Evolutionary conservation across 2,797 vertebrate genomes (phyloP), one percentile per base, ranked within the genome.

Genomic region (Megaceryle alcyon): DNA sequence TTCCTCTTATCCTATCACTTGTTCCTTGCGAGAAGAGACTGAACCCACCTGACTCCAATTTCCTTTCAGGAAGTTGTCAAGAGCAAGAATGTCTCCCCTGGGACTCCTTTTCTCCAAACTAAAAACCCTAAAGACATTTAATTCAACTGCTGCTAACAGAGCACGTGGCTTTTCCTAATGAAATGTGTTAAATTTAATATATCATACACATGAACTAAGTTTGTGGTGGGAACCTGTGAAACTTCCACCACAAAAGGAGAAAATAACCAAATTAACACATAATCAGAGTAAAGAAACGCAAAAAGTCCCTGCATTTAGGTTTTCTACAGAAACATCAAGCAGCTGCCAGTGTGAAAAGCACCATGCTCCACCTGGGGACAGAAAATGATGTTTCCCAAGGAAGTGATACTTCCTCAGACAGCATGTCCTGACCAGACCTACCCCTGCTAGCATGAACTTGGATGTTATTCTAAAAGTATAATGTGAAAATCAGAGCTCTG

Each of bases 291-390:
- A 26, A 84, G 60, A 86, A 70, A 21, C 2, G 2, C 63, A 18
- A 54, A 84, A 96, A 97, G 81, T 33, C 64, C 92, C 89, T 5
- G 1, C 3, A 3, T 33, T 51, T 54, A 13, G 43, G 19, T 70
- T 73, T 92, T 64, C 68, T 57, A 39, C 25, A 73, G 64, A 53
- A 80, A 82, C 95, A 60, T 8, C 20, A 54, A 92, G 91, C 94
- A 89, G 90, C 86, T 88, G 88, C 37, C 41, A 7, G 63, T 21
- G 31, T 21, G 71, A 71, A 76, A 51, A 6, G 37, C 46, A 85
- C 54, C 51, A 13, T 9, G 0, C 4, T 57, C 68, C 84, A 60
- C 43, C 39, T 16, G 59, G 22, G n/a, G 63, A 28, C 21, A 19
- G 72, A 64, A 71, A 77, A 79, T 12, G 0, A 23, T 48, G 64